Percentiles rank a stretch among this genome's conserved stretches.
phyloP scores from a whole-genome alignment of 2,113 vertebrate species.

The Columba livia region DNA sequence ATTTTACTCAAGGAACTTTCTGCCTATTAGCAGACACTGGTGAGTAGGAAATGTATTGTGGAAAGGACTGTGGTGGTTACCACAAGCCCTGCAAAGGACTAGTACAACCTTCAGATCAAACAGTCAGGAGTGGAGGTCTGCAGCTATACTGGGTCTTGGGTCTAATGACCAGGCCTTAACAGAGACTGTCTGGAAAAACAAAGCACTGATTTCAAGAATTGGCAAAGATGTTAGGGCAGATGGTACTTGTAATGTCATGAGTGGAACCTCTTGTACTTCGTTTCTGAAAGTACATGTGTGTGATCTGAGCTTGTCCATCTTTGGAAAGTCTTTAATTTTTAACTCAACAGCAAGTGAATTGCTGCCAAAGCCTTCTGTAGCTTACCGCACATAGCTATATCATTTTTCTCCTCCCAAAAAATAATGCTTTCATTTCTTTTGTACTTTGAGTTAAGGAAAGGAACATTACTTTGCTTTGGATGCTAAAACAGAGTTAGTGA shows the following conservation, averaged over 20 bases:
- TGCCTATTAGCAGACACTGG: not conserved
- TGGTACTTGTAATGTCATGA: not conserved
- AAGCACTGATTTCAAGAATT: not conserved
- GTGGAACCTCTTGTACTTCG: not conserved
- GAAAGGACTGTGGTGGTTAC: not conserved
- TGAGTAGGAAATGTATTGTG: not conserved
- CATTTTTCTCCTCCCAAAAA: not conserved
- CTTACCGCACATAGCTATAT: not conserved
- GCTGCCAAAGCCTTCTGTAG: not conserved
- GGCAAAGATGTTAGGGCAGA: not conserved
- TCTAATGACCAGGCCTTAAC: not conserved
- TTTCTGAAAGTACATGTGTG: not conserved
- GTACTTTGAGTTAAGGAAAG: not conserved
- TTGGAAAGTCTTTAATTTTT: not conserved
- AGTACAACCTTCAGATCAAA: not conserved
- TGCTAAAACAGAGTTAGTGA: not conserved
- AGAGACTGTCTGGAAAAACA: not conserved
- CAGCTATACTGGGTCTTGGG: not conserved
- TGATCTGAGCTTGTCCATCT: not conserved
- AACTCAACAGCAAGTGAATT: not conserved
- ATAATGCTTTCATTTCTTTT: not conserved
- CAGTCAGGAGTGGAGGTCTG: not conserved
- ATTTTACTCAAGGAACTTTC: not conserved
- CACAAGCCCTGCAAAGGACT: not conserved
- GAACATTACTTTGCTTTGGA: not conserved